Conservation (phyloP, 2,888 invertebrate species). For the Drosophila aldrichi region DNA sequence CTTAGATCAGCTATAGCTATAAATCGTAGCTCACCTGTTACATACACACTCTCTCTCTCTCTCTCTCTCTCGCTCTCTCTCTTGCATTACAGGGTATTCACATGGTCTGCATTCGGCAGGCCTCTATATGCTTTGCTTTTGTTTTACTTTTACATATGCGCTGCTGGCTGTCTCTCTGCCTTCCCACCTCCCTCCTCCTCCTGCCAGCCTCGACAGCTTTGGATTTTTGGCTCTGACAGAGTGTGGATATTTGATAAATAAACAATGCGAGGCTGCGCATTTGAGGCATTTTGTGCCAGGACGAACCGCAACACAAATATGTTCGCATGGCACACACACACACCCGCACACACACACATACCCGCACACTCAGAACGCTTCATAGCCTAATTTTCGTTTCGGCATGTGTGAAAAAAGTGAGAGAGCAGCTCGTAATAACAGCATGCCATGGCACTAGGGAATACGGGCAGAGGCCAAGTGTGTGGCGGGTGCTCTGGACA, state of each 20-base stretch:
- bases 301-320: slow-evolving; percentile 41
- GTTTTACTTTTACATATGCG: slow-evolving; percentile 24
- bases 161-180: background rate
- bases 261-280: slow-evolving; percentile 63
- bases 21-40: background rate
- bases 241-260: slow-evolving; percentile 78
- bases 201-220: background rate
- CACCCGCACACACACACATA: background rate
- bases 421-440: slow-evolving; percentile 8
- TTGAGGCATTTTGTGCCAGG: slow-evolving; percentile 27
- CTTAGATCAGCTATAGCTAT: too few relatives aligned
- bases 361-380: slow-evolving; percentile 14
- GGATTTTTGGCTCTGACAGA: slow-evolving; percentile 55
- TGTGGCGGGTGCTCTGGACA: slow-evolving; percentile 28
- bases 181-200: too few relatives aligned
- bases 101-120: background rate
- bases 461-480: slow-evolving; percentile 22
- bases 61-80: background rate
- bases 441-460: slow-evolving; percentile 20
- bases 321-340: slow-evolving; percentile 5
- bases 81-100: slow-evolving; percentile 30
- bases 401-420: slow-evolving; percentile 40
- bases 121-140: background rate
- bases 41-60: background rate
- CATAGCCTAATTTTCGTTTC: slow-evolving; percentile 57